Evolutionary conservation across 2,888 invertebrate genomes (phyloP), one percentile per base, ranked within the genome.

Genomic region (Gymnosoma rotundatum): DNA sequence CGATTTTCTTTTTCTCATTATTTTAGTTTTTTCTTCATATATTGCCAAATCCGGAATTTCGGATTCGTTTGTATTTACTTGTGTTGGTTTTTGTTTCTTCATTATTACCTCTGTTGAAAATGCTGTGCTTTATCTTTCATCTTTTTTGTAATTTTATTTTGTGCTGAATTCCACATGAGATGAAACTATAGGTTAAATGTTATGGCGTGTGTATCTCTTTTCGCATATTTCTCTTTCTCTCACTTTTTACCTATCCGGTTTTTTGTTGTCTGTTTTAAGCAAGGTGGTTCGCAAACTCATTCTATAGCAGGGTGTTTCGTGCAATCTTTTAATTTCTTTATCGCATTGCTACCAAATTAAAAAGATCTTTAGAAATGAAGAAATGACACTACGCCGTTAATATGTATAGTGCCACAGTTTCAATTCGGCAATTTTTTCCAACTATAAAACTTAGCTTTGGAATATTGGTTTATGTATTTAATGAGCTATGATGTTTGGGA

Each of bases 21-120:
- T 67, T 61, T 56, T 9, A 56, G 16, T 16, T 48, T 52, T 21
- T 75, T 66, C 21, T 21, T 12, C 36, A n/a, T 25, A 42, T 52
- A 64, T 70, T 67, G 50, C 73, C 64, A 83, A 83, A 79, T 75
- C 83, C 74, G 75, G 75, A 83, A 67, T 80, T 78, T 83, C 56
- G 36, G 70, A 54, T 58, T 38, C 21, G 48, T 61, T 67, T 73
- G 60, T 63, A 9, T 38, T 64, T 18, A 45, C 42, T 42, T 42
- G 42, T 42, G 42, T 42, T 42, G 4, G 42, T 42, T 42, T 9
- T 2, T 12, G 42, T 67, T 72, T 66, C 4, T 32, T 58, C 54
- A 36, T 76, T 67, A 60, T 58, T 36, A 48, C 20, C 60, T 60
- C 16, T 64, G 36, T 52, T 48, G 25, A 45, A 54, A 70, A 36